phyloP scores from a whole-genome alignment of 2,888 invertebrate species.

The Tromatobia lineatoria region DNA sequence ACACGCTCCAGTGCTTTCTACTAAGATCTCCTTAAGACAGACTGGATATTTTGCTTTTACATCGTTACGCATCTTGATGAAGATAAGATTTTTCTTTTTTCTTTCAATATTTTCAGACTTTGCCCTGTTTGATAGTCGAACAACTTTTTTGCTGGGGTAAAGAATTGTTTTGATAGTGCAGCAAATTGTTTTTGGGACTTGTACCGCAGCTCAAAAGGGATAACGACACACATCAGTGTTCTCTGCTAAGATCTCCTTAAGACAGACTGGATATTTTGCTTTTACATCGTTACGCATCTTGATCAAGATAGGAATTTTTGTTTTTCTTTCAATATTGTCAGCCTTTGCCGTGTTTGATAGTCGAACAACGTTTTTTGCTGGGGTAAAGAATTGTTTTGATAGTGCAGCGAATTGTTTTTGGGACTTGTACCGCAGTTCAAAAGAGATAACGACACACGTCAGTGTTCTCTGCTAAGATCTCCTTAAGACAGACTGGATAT shows the following conservation, averaged over 20 bases:
- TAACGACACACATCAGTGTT: background rate
- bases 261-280: background rate
- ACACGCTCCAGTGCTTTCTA: background rate
- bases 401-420: too few species aligned
- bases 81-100: background rate
- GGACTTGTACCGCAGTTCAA: conserved; percentile 8
- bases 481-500: background rate
- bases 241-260: background rate
- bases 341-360: too few species aligned
- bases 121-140: too few species aligned
- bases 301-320: background rate
- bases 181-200: too few species aligned
- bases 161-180: too few species aligned
- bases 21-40: background rate
- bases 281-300: background rate
- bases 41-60: background rate
- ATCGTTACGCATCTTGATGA: background rate
- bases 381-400: too few species aligned
- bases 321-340: too few species aligned
- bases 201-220: conserved; percentile 7
- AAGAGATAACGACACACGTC: conserved; percentile 8
- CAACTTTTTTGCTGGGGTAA: too few species aligned
- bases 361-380: too few species aligned
- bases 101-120: too few species aligned
- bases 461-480: background rate